Conservation (phyloP, 1,140 invertebrate species). For the Oncopeltus fasciatus region DNA sequence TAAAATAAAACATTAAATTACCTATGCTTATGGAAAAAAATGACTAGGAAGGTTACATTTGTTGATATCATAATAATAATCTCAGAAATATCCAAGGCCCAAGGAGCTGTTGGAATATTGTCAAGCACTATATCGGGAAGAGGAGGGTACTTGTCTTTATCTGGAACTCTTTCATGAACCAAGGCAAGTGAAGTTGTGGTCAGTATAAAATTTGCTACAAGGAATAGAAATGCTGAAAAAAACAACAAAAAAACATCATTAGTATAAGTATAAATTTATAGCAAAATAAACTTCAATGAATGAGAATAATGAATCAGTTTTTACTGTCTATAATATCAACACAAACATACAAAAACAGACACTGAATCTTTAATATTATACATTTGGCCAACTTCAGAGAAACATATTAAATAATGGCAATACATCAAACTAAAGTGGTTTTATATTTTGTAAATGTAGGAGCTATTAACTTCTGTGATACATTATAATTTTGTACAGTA, state of each 20-base stretch:
- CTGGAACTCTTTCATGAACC: conserved; percentile 71
- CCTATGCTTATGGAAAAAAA: conserved; percentile 73
- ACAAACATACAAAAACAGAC: too few species aligned
- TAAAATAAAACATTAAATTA: conserved; percentile 26
- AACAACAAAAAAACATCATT: conserved; percentile 9
- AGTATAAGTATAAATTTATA: neutral
- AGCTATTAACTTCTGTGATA: too few species aligned
- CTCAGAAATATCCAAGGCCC: conserved; percentile 72
- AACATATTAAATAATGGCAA: too few species aligned
- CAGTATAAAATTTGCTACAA: conserved; percentile 43
- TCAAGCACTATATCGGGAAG: conserved; percentile 71
- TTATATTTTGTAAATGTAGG: too few species aligned
- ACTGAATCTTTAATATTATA: too few species aligned
- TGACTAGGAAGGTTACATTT: conserved; percentile 51
- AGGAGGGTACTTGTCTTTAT: conserved; percentile 48
- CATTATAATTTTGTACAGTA: too few species aligned
- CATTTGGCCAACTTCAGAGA: too few species aligned
- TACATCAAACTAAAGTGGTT: too few species aligned
- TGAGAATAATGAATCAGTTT: too few species aligned
- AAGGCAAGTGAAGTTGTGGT: conserved; percentile 58
- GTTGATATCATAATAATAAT: conserved; percentile 69
- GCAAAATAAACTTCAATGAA: too few species aligned
- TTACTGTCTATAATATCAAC: too few species aligned
- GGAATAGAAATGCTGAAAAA: conserved; percentile 40
- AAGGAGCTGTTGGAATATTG: conserved; percentile 48